phyloP scores from a whole-genome alignment of 2,888 invertebrate genomes.

The Dusona sp. region DNA sequence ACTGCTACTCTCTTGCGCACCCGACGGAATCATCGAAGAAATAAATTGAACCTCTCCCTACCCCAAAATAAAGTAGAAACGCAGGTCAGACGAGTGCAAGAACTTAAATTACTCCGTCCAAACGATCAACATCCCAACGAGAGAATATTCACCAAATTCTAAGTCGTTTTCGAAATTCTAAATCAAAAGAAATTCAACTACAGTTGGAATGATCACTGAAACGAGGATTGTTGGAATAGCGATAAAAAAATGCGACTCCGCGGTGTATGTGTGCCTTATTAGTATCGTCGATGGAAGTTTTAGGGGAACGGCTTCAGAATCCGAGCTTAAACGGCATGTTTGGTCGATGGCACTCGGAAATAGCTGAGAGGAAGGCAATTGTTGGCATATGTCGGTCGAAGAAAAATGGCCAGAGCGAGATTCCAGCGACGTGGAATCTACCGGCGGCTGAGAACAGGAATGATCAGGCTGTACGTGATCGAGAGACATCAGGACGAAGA shows the following conservation, averaged over 20 bases:
- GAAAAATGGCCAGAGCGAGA: conserved; percentile 67
- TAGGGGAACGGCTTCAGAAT: conserved; percentile 4
- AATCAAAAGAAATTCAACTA: neutral
- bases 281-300: conserved; percentile 24
- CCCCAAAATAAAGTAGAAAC: neutral
- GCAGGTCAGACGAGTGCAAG: neutral
- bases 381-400: conserved; percentile 68
- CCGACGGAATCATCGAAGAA: neutral
- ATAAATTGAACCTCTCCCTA: neutral
- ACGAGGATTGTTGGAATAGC: neutral
- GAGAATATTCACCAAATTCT: neutral
- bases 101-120: neutral
- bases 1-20: conserved; percentile 61
- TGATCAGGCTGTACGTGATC: conserved; percentile 51
- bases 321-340: conserved; percentile 14
- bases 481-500: conserved; percentile 50
- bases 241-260: conserved; percentile 5
- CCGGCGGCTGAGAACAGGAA: conserved; percentile 44
- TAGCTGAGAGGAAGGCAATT: conserved; percentile 53
- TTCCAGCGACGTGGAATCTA: conserved; percentile 66
- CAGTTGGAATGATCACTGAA: neutral
- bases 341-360: conserved; percentile 54
- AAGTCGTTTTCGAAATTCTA: neutral
- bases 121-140: neutral
- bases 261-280: neutral